These are phyloP conservation scores for Okamejei kenojei DNA, from an alignment of 2,797 vertebrate genomes.

Conservation along the genomic window DNA sequence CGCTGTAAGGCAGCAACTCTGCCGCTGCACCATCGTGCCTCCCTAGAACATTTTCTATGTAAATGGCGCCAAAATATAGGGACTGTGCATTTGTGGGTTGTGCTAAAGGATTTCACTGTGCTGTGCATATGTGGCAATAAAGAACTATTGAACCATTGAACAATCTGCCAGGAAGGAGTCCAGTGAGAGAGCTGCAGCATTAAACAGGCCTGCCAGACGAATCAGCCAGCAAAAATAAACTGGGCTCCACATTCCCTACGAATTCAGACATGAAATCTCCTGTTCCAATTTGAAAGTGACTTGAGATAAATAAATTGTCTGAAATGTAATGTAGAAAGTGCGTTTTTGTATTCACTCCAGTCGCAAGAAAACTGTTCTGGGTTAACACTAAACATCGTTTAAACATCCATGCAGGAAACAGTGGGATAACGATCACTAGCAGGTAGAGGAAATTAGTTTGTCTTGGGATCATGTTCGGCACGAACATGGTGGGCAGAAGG, in stretches of 20 bases:
- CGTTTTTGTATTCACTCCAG: not conserved
- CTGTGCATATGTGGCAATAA: too few species aligned
- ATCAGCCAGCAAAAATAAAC: not conserved
- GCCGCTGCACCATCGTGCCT: too few species aligned
- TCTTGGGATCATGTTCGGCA: too few species aligned
- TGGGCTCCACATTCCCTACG: not conserved
- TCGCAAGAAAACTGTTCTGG: not conserved
- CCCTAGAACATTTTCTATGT: too few species aligned
- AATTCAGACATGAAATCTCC: not conserved
- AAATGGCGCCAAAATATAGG: too few species aligned
- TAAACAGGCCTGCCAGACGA: not conserved
- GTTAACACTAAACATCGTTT: not conserved
- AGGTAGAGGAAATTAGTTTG: too few species aligned
- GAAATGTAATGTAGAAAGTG: not conserved
- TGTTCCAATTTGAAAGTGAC: not conserved
- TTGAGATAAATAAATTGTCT: not conserved
- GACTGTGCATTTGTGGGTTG: too few species aligned
- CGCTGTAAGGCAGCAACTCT: too few species aligned
- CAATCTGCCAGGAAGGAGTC: not conserved
- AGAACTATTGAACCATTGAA: not conserved
- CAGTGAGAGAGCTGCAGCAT: not conserved
- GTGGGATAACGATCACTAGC: too few species aligned
- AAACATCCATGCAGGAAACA: too few species aligned
- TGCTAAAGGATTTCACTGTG: too few species aligned
- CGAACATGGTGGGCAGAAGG: too few species aligned